A percentile compares a stretch with the other conserved stretches of the same genome.
Conservation (phyloP, 2,797 vertebrate genomes). For the Neostethus bicornis region DNA sequence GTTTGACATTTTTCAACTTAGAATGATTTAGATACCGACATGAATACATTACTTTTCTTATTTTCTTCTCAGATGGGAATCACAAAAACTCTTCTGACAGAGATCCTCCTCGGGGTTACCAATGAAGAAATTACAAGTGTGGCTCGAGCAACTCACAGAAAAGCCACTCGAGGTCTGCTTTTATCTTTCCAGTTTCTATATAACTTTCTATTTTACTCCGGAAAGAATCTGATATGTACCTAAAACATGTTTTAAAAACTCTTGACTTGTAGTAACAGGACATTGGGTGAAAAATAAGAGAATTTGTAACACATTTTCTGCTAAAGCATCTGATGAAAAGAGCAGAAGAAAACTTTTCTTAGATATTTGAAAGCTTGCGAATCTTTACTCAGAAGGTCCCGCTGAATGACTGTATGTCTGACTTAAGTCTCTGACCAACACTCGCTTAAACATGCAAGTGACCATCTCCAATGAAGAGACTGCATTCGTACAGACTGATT, state of each 20-base stretch:
- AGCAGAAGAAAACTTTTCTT: slow-evolving; percentile 53
- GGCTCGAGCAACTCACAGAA: slow-evolving; percentile 93
- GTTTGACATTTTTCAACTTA: slow-evolving; percentile 27
- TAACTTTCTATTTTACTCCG: slow-evolving; percentile 53
- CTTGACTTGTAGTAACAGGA: slow-evolving; percentile 39
- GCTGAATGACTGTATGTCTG: slow-evolving; percentile 48
- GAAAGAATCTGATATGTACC: slow-evolving; percentile 38
- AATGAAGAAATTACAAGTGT: slow-evolving; percentile 96
- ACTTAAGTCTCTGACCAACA: slow-evolving; percentile 49
- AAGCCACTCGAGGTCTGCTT: slow-evolving; percentile 97
- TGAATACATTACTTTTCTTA: neutral
- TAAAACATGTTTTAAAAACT: slow-evolving; percentile 18
- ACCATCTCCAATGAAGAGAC: slow-evolving; percentile 54
- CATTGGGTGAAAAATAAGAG: slow-evolving; percentile 38
- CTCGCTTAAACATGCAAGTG: slow-evolving; percentile 41
- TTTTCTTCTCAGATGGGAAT: slow-evolving; percentile 86
- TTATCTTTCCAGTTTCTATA: slow-evolving; percentile 58
- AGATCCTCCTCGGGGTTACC: slow-evolving; percentile 97
- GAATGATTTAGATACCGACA: neutral
- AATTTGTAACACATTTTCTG: slow-evolving; percentile 69
- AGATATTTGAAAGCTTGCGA: slow-evolving; percentile 37
- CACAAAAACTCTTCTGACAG: slow-evolving; percentile 97
- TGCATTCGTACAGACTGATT: slow-evolving; percentile 80
- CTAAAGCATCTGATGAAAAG: slow-evolving; percentile 72
- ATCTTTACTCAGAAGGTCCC: slow-evolving; percentile 41